Base-by-base conservation (phyloP, 2,888 invertebrate species). In the Ceriagrion tenellum region DNA sequence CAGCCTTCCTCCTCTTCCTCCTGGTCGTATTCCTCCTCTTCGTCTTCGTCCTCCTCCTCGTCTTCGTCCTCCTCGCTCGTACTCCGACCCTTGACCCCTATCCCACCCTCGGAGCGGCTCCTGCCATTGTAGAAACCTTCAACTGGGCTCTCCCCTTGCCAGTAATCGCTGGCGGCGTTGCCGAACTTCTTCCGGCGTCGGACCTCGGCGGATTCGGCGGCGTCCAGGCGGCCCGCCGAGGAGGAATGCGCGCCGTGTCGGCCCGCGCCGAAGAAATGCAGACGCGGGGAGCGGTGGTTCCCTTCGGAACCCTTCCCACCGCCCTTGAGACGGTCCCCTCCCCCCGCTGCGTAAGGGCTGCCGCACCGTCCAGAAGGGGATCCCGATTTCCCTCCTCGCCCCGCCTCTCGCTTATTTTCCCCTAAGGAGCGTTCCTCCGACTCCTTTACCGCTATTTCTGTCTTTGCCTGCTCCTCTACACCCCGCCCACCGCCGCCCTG, bases 131-230 rank as follows among this genome's bases (percentile, higher is more conserved):
- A 55, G 95, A 95, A 35, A n/a, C 40, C 74, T 47, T 74, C 40
- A 30, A 95, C 26, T 63, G 47, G 23, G 47, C 74, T 95, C 35
- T 55, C 96, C 90, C 96, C 81, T 16, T 59, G 59, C 35, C 35
- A 81, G 81, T 81, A 81, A 35, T 81, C 81, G 81, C 81, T 81
- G 35, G 81, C 81, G 16, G 81, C 96, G 96, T 97, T 97, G 95
- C 97, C 97, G 96, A 97, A 98, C 95, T 97, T 97, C 96, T 98
- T 98, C 96, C 98, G 97, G 98, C 98, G 98, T 96, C 98, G 98
- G 95, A 98, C 98, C 97, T 98, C 98, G 93, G 98, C 93, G 63
- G 93, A 63, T 69, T 93, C 63, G 40, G 89, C 98, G 26, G 98
- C 98, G 95, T 98, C 98, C 8, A 88, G 30, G 95, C 90, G 95